Percentiles rank a stretch among this genome's conserved stretches.
Evolutionary conservation across 1,140 invertebrate species (phyloP).

Genomic region (Maniola jurtina): DNA sequence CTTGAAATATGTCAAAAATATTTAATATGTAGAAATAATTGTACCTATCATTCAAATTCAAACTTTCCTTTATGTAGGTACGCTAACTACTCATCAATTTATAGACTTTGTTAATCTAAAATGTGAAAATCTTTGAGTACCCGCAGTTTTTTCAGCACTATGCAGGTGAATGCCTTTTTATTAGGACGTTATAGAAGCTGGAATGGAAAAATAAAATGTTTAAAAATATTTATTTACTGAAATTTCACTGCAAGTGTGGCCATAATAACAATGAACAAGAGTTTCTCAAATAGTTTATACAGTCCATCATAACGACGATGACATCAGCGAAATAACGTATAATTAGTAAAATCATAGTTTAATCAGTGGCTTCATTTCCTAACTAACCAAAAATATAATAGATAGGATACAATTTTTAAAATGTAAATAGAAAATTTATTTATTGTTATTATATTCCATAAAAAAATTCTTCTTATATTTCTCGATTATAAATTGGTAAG

Average conservation of each 20-base stretch:
- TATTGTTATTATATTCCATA: constrained; percentile 76
- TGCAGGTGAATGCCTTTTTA: no score
- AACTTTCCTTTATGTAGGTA: no score
- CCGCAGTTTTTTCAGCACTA: no score
- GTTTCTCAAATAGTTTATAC: constrained; percentile 17
- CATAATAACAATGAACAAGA: background rate
- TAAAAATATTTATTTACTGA: constrained; percentile 7
- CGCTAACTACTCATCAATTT: no score
- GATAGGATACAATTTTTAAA: constrained; percentile 71
- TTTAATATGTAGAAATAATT: no score
- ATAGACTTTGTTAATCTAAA: no score
- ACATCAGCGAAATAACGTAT: constrained; percentile 19
- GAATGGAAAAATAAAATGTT: no score
- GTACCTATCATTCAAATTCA: no score
- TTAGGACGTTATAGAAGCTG: no score
- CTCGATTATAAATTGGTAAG: constrained; percentile 73
- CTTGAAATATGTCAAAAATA: no score
- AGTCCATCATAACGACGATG: constrained; percentile 10
- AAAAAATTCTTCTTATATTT: constrained; percentile 73
- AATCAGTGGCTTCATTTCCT: constrained; percentile 36
- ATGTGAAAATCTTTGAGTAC: no score
- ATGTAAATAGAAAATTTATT: constrained; percentile 77
- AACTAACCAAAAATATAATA: constrained; percentile 45
- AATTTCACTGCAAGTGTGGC: constrained; percentile 12
- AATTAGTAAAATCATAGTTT: constrained; percentile 30